Base-by-base conservation (phyloP, 2,888 invertebrate species). In the Rhogogaster chlorosoma region DNA sequence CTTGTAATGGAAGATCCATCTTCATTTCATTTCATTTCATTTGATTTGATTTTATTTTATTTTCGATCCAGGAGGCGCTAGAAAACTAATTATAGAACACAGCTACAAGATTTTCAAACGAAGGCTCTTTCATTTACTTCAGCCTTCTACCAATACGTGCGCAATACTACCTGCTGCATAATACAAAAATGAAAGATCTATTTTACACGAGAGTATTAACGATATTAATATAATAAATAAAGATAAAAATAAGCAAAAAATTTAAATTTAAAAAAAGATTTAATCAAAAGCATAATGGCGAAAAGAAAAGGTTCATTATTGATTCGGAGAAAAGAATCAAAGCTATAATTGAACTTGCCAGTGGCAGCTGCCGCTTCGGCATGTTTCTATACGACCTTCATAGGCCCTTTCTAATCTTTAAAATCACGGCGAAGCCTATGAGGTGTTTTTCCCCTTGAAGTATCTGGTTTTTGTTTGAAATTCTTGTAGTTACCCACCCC, bases 81-180 rank as follows among this genome's bases (percentile, higher is more conserved):
- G 80, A 67, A 70, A 70, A 83, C 67, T 83, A 83, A 83, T 83
- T 67, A 83, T 83, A 83, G 83, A 83, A 36, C 38, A 36, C 61
- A 38, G 29, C 49, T 29, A 36, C 26, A 61, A 29, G 38, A 61
- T 80, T 80, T 61, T 61, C 57, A 18, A 57, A 10, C 61, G 57
- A 80, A 22, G 22, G 38, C 61, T 53, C 4, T 38, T 22, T 57
- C 61, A 7, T 61, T 29, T 38, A 22, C 18, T 80, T 38, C n/a
- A 61, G n/a, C 36, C 15, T 45, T 12, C 38, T 57, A 61, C 15
- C 32, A 57, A 57, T 80, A n/a, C 32, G 36, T 36, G 22, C 10
- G 26, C n/a, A n/a, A 18, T 53, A 6, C 7, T 53, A 53, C n/a
- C n/a, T 53, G n/a, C n/a, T n/a, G 53, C n/a, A 53, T n/a, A 53